phyloP scores from a whole-genome alignment of 2,797 vertebrate species.

The Phylloscopus collybita region DNA sequence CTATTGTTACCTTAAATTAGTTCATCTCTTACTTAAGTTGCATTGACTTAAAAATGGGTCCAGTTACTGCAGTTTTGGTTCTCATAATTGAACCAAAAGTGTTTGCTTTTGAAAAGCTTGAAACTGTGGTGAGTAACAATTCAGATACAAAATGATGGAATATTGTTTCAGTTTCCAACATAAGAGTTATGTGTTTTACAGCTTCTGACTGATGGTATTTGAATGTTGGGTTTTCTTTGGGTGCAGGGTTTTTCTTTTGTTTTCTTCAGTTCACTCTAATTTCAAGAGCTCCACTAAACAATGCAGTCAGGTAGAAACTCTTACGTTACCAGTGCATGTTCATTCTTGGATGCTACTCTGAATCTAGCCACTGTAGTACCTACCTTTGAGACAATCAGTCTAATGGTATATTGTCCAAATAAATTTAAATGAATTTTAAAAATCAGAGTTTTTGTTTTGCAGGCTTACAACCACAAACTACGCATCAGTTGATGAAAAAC shows the following conservation, averaged over 20 bases:
- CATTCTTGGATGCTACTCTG: background rate
- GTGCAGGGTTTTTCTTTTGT: too few relatives aligned
- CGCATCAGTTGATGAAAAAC: background rate
- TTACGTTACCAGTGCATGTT: background rate
- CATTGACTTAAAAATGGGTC: background rate
- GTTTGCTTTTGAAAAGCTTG: background rate
- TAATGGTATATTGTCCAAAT: background rate
- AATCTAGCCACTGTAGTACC: background rate
- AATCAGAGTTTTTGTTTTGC: background rate
- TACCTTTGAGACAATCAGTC: background rate
- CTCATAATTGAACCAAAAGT: background rate
- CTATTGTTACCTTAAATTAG: background rate
- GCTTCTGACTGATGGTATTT: background rate
- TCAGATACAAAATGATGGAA: background rate
- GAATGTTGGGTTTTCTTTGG: accelerated
- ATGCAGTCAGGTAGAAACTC: background rate
- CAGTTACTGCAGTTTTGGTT: background rate
- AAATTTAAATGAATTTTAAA: background rate
- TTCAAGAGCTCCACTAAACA: background rate
- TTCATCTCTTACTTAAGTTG: background rate
- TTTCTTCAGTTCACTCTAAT: background rate
- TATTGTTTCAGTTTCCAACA: background rate
- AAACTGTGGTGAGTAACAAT: background rate
- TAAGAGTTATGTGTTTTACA: background rate
- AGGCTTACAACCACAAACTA: background rate